These are phyloP conservation scores for Corvus hawaiiensis DNA, from an alignment of 2,113 vertebrate genomes.

Conservation along the genomic window DNA sequence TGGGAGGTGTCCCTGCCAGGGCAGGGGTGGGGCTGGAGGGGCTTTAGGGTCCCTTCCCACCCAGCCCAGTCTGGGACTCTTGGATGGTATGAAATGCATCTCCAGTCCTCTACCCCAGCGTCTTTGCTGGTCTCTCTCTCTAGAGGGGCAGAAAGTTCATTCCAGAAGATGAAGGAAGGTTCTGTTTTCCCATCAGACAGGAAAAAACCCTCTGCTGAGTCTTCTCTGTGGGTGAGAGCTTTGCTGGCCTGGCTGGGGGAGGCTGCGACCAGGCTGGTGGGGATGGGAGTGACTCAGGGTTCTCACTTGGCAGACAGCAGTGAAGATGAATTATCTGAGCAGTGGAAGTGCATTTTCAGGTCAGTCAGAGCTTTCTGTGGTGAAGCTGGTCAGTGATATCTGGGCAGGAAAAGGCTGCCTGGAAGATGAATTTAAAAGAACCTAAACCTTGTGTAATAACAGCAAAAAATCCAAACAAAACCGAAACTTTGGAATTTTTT, in stretches of 20 bases:
- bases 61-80: background rate
- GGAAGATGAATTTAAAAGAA: background rate
- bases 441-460: background rate
- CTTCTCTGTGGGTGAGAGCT: background rate
- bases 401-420: background rate
- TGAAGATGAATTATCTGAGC: slow-evolving; percentile 1
- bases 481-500: background rate
- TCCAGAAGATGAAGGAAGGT: background rate
- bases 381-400: background rate
- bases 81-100: background rate
- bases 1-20: background rate
- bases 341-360: background rate
- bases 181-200: background rate
- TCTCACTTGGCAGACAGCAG: background rate
- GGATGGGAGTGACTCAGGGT: background rate
- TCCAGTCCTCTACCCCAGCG: accelerated
- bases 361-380: background rate
- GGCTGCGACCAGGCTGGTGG: background rate
- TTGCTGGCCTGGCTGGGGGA: background rate
- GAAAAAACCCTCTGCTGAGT: background rate
- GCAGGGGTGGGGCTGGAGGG: background rate
- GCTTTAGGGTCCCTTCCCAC: background rate
- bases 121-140: background rate
- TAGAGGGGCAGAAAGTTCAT: background rate
- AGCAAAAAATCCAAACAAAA: background rate